Conservation (phyloP, 2,797 vertebrate genomes). For the Sarcoramphus papa region DNA sequence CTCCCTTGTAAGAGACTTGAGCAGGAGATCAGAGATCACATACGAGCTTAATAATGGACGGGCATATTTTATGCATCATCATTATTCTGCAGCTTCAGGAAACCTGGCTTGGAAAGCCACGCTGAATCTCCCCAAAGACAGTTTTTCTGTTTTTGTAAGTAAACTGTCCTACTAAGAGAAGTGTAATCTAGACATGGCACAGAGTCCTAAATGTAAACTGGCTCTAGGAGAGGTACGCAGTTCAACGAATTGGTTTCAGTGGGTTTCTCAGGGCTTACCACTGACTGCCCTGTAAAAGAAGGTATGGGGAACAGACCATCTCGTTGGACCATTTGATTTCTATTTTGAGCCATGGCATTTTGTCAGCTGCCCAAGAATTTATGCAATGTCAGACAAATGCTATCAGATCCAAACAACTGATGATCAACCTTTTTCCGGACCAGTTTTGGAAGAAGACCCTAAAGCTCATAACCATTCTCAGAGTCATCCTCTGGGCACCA, state of each 20-base stretch:
- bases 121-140: neutral
- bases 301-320: neutral
- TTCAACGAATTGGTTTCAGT: neutral
- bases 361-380: neutral
- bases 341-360: slow-evolving; percentile 7
- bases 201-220: neutral
- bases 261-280: neutral
- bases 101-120: neutral
- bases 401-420: neutral
- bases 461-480: neutral
- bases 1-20: neutral
- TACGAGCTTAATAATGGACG: neutral
- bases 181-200: neutral
- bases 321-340: neutral
- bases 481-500: neutral
- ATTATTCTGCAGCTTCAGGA: neutral
- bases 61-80: neutral
- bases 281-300: neutral
- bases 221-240: neutral
- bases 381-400: neutral
- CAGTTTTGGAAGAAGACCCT: neutral
- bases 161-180: neutral
- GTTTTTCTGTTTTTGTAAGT: neutral
- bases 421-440: neutral
- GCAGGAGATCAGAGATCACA: neutral